phyloP scores from a whole-genome alignment of 2,888 invertebrate species.

The Phorcus lineatus region DNA sequence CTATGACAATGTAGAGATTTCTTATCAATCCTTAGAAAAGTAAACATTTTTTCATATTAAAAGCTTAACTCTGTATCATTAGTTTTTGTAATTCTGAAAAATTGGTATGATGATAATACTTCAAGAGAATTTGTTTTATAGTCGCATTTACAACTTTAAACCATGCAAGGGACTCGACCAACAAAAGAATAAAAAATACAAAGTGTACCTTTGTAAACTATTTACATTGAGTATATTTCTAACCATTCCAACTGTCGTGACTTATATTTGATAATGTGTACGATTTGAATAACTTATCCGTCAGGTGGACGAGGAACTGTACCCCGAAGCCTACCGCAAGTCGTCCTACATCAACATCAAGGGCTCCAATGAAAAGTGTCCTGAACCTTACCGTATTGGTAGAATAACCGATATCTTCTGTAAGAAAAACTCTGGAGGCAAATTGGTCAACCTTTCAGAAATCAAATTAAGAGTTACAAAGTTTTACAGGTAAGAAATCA shows the following conservation, averaged over 20 bases:
- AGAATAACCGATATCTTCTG: constrained; percentile 82
- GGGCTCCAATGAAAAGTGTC: constrained; percentile 84
- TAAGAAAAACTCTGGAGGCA: constrained; percentile 62
- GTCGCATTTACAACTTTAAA: no score
- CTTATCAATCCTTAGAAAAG: no score
- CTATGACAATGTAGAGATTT: no score
- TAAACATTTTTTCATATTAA: no score
- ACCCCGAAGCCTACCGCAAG: constrained; percentile 88
- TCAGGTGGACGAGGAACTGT: constrained; percentile 82
- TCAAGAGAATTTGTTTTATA: no score
- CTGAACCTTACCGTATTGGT: constrained; percentile 86
- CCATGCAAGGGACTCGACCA: no score
- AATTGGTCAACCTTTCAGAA: constrained; percentile 78
- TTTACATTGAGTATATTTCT: no score
- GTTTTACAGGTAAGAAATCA: constrained; percentile 76
- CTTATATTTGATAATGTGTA: neutral
- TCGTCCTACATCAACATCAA: constrained; percentile 82
- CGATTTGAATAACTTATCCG: neutral
- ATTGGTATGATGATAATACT: no score
- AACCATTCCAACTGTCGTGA: neutral
- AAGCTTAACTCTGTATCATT: no score
- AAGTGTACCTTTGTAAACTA: no score
- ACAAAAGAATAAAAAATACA: no score
- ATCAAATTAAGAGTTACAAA: constrained; percentile 83
- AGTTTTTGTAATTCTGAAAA: no score